Conservation (phyloP, 2,113 vertebrate species). For the Pygoscelis adeliae region DNA sequence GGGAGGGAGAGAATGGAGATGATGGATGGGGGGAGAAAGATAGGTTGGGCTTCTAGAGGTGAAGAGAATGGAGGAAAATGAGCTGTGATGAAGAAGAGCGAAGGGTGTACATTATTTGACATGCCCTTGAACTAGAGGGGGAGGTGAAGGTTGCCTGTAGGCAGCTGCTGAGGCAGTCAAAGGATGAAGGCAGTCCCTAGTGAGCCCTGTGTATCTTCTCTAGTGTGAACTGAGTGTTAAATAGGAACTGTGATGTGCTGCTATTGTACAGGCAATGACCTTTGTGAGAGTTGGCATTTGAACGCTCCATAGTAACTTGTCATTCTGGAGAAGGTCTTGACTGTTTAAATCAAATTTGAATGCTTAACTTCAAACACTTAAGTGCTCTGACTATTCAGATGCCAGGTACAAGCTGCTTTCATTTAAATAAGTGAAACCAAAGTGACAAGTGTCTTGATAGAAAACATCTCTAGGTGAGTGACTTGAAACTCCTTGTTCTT, state of each 20-base stretch:
- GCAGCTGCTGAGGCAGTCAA: background rate
- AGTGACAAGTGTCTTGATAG: background rate
- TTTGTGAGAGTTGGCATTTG: background rate
- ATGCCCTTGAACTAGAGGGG: background rate
- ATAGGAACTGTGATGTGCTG: background rate
- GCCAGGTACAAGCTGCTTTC: background rate
- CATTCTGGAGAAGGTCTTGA: background rate
- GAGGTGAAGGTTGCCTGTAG: background rate
- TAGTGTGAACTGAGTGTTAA: background rate
- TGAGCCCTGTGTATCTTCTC: background rate
- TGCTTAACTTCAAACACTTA: background rate
- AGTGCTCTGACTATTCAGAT: background rate
- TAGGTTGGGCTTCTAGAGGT: background rate
- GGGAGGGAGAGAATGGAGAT: background rate
- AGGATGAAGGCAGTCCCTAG: background rate
- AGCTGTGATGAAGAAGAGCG: background rate
- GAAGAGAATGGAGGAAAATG: background rate
- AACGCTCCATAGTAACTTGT: background rate
- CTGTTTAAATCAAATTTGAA: background rate
- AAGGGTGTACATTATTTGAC: background rate
- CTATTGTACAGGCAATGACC: background rate
- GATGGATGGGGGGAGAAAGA: background rate
- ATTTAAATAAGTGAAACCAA: background rate
- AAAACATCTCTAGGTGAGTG: background rate
- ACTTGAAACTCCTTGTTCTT: background rate